Evolutionary conservation across 1,140 invertebrate genomes (phyloP).

Genomic region (Eurosta solidaginis): DNA sequence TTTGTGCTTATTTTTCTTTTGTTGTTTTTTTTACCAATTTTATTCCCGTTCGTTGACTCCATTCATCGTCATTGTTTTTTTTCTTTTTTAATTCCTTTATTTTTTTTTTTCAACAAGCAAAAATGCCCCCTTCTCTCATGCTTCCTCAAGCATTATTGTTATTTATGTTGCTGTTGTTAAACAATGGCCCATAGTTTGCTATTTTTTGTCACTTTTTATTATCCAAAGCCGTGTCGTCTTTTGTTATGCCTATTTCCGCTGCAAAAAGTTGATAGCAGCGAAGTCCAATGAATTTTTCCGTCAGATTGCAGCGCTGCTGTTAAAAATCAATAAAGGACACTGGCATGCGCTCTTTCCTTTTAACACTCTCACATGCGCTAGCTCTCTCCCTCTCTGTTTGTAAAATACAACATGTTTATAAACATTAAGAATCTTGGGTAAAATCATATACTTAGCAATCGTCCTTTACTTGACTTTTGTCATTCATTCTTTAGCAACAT

Average conservation of each 20-base stretch:
- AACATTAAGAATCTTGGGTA: too few relatives aligned
- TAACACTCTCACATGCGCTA: neutral
- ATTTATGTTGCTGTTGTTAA: neutral
- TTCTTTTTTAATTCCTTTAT: neutral
- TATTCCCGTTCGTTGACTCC: too few relatives aligned
- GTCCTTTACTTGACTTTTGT: neutral
- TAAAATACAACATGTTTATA: too few relatives aligned
- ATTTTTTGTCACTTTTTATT: neutral
- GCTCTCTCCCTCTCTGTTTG: neutral
- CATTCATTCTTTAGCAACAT: neutral
- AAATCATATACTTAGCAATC: neutral
- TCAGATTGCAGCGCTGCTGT: neutral
- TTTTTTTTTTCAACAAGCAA: neutral
- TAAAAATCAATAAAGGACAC: constrained; percentile 21
- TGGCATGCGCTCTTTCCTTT: neutral
- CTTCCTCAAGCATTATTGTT: neutral
- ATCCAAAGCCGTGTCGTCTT: neutral
- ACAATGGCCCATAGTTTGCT: neutral
- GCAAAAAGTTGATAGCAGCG: neutral
- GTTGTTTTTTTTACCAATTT: too few relatives aligned
- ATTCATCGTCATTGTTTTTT: too few relatives aligned
- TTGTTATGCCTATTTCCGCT: neutral
- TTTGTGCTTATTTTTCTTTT: too few relatives aligned
- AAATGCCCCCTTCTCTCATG: neutral
- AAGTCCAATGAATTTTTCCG: neutral